A percentile compares a stretch with the other conserved stretches of the same genome.
These are phyloP conservation scores for Colius striatus DNA, from an alignment of 2,113 vertebrate species.

Conservation along the genomic window DNA sequence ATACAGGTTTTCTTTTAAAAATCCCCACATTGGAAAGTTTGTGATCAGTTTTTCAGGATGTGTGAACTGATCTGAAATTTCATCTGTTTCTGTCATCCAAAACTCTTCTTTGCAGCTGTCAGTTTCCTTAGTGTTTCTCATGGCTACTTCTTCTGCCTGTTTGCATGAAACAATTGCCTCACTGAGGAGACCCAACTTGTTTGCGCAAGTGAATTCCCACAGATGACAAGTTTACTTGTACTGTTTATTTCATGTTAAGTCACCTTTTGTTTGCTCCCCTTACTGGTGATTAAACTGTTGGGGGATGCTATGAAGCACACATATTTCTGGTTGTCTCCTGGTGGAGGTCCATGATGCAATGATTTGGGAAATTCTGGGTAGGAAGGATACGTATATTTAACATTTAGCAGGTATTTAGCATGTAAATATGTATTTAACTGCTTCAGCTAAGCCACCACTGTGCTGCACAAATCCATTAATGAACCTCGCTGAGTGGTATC, in stretches of 20 bases:
- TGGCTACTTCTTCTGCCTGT: neutral
- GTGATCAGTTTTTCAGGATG: neutral
- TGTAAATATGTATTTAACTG: no score
- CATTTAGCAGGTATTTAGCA: neutral
- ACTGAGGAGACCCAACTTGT: neutral
- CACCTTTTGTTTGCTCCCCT: neutral
- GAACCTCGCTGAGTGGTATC: fast-evolving
- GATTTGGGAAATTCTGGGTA: neutral
- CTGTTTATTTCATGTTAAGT: neutral
- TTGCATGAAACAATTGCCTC: neutral
- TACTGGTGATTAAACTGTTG: no score
- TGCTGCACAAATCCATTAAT: fast-evolving
- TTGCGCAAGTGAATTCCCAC: neutral
- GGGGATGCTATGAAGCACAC: neutral
- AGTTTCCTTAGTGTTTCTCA: neutral
- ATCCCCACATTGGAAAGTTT: neutral
- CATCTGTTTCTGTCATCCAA: neutral
- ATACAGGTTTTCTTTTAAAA: neutral
- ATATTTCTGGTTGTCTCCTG: neutral
- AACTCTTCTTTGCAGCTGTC: neutral
- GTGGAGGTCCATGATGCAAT: neutral
- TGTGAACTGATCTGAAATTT: neutral
- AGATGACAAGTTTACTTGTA: neutral
- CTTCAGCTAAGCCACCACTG: neutral
- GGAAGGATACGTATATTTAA: neutral